Base-by-base conservation (phyloP, 1,140 invertebrate species). In the Dendroctonus ponderosae region DNA sequence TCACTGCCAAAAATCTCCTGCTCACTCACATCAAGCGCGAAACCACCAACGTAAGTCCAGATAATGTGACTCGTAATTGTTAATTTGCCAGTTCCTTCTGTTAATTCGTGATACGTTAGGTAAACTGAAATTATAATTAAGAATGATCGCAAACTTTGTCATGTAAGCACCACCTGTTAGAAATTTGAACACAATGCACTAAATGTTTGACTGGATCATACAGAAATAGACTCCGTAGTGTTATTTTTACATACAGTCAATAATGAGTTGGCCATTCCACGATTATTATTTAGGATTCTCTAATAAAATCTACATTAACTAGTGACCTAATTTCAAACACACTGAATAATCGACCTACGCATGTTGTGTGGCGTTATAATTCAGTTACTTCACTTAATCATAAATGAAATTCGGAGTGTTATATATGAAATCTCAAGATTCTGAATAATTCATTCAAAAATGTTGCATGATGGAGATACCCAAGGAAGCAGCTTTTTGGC, bases 181-280 rank as follows among this genome's bases (percentile, higher is more conserved):
- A 53, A 53, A 56, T 37, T 44, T 37, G 62, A 49, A 64, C 14
- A 66, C 63, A 66, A 66, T 66, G 48, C 63, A 58, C 54, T 56
- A 56, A 52, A 62, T 42, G 54, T 58, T 66, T 66, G 56, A 66
- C 63, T 66, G 44, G 44, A 57, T 51, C 26, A 39, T n/a, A 50
- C 63, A 8, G 39, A 66, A 66, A 66, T 66, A 66, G 63, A 66
- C 44, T 41, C 46, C 26, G 53, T 46, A 9, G 44, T 66, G 48
- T 58, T 58, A 57, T 66, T 66, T 66, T 66, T 66, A 58, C 58
- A 53, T 66, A 51, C 54, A 58, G 57, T 51, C 44, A 50, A 66
- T 56, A 66, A 66, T 66, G 63, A 66, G 41, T 58, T 66, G 53
- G 63, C 44, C 15, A 48, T 66, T 66, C 38, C 50, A 58, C 43